Evolutionary conservation across 2,888 invertebrate species (phyloP).

Genomic region (Bruchidius siliquastri): DNA sequence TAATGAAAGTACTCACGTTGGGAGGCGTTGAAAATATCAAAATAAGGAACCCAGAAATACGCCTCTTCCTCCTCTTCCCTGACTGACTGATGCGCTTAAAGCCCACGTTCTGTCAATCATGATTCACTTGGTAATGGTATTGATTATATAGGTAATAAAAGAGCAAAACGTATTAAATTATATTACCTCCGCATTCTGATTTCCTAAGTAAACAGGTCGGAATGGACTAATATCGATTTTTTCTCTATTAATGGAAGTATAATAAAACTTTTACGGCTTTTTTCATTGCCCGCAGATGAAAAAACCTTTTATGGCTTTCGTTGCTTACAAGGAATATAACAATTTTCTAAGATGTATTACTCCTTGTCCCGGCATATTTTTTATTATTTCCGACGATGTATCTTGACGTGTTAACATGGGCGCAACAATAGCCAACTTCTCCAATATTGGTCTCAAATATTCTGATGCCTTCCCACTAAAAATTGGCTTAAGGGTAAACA

Average conservation of each 20-base stretch:
- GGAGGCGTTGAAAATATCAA: too few species aligned
- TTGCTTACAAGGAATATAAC: constrained; percentile 17
- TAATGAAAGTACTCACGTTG: too few species aligned
- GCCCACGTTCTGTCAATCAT: constrained; percentile 25
- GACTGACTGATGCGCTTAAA: not conserved
- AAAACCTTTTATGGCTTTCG: constrained; percentile 18
- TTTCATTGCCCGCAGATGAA: constrained; percentile 18
- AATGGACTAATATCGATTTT: constrained; percentile 24
- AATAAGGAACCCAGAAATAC: not conserved
- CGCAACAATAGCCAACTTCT: not conserved
- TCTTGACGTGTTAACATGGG: not conserved
- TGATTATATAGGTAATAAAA: constrained; percentile 28
- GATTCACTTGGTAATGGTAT: constrained; percentile 35
- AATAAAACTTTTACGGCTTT: constrained; percentile 24
- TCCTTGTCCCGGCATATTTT: not conserved
- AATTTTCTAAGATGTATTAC: constrained; percentile 3
- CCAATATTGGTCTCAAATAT: too few species aligned
- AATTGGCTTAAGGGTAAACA: too few species aligned
- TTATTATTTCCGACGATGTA: not conserved
- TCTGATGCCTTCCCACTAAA: too few species aligned
- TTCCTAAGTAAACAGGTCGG: constrained; percentile 23
- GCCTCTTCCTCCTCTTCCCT: not conserved
- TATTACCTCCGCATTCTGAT: constrained; percentile 19
- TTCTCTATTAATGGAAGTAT: constrained; percentile 22
- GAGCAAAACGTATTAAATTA: constrained; percentile 18